Evolutionary conservation across 1,140 invertebrate genomes (phyloP).

Genomic region (Coelopa frigida): DNA sequence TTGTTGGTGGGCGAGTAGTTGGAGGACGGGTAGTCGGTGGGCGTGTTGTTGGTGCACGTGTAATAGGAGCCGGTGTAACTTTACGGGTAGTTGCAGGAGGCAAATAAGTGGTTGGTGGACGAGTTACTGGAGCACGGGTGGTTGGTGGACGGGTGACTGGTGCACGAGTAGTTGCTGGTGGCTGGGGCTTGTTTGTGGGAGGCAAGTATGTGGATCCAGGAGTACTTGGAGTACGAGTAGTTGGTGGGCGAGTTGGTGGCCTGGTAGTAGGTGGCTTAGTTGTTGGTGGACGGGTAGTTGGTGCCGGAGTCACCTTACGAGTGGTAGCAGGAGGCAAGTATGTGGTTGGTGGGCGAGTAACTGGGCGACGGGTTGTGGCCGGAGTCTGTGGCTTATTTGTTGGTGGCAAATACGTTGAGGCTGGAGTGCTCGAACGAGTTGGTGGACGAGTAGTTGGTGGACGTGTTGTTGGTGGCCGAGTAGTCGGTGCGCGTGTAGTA

Average conservation of each 20-base stretch:
- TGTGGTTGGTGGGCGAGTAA: neutral
- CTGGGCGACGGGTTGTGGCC: slow-evolving; percentile 2
- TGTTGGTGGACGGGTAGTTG: slow-evolving; percentile 11
- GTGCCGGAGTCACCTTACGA: neutral
- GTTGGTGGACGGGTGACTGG: slow-evolving; percentile 17
- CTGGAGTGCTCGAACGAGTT: slow-evolving; percentile 5
- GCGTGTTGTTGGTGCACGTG: slow-evolving; percentile 1
- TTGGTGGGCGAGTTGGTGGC: slow-evolving; percentile 10
- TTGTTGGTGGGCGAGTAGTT: neutral
- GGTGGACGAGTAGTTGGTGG: neutral
- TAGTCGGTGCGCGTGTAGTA: slow-evolving; percentile 11
- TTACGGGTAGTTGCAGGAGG: neutral
- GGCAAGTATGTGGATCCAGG: slow-evolving; percentile 15
- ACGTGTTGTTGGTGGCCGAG: slow-evolving; percentile 3
- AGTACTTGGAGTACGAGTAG: slow-evolving; percentile 15
- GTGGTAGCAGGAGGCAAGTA: neutral
- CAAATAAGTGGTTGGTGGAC: slow-evolving; percentile 22
- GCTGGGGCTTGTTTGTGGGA: slow-evolving; percentile 17
- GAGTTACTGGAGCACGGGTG: slow-evolving; percentile 14
- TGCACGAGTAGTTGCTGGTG: slow-evolving; percentile 15
- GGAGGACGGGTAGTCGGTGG: neutral
- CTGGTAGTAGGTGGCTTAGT: slow-evolving; percentile 4
- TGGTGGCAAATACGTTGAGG: slow-evolving; percentile 14
- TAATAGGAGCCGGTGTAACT: neutral
- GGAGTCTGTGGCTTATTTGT: slow-evolving; percentile 11